phyloP scores from a whole-genome alignment of 2,113 vertebrate genomes.

The Budorcas taxicolor region DNA sequence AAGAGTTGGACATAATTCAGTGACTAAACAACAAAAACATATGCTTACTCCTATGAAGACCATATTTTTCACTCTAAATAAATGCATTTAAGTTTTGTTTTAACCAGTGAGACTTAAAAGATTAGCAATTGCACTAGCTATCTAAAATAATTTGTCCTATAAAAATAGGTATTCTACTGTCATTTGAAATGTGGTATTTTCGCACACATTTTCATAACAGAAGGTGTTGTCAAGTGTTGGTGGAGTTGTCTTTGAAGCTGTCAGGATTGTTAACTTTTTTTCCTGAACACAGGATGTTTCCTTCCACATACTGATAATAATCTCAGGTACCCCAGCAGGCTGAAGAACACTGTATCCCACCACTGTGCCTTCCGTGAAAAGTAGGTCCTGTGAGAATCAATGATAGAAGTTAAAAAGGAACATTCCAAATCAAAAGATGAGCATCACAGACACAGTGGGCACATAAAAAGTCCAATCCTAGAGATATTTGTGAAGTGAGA shows the following conservation, averaged over 20 bases:
- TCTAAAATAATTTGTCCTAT: not conserved
- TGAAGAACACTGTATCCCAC: not conserved
- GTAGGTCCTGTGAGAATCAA: not conserved
- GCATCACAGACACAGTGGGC: not conserved
- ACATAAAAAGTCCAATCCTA: not conserved
- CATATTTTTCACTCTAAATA: not conserved
- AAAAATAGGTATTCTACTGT: not conserved
- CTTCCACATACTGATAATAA: not conserved
- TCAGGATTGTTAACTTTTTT: not conserved
- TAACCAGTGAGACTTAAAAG: not conserved
- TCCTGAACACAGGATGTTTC: not conserved
- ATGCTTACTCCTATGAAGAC: not conserved
- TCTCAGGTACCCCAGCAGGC: not conserved
- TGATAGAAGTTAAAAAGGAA: not conserved
- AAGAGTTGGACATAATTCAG: not conserved
- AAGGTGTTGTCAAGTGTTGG: not conserved
- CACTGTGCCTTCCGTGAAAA: not conserved
- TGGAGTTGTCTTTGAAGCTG: not conserved
- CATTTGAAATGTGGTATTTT: not conserved
- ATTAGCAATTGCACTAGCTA: not conserved
- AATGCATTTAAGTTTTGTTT: not conserved
- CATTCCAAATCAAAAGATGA: not conserved
- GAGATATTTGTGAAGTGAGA: not conserved
- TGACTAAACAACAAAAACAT: not conserved
- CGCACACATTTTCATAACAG: not conserved